Evolutionary conservation across 23 tunicate genomes (phyloP).

Genomic region (Trididemnum nubilum): DNA sequence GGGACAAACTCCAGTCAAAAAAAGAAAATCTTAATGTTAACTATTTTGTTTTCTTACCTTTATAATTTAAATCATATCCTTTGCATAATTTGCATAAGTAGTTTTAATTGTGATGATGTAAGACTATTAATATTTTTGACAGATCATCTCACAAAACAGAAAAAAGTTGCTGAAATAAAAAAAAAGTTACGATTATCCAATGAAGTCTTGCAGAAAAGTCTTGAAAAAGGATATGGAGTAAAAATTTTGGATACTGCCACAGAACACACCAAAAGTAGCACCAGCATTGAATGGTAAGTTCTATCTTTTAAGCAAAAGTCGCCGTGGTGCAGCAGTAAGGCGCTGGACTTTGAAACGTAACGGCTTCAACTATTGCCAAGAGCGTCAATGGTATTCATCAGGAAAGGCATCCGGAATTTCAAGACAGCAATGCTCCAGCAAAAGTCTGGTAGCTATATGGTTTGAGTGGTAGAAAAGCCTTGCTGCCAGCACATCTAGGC

Average conservation of each 20-base stretch:
- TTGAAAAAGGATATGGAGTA: not conserved
- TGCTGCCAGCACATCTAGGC: not conserved
- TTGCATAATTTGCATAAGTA: not conserved
- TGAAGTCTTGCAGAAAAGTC: no score
- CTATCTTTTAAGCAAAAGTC: not conserved
- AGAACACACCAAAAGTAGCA: slow-evolving; percentile 1
- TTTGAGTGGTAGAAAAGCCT: not conserved
- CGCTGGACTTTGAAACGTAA: not conserved
- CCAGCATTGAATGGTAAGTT: not conserved
- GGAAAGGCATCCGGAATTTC: not conserved
- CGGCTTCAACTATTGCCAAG: not conserved
- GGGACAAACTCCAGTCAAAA: slow-evolving; percentile 1
- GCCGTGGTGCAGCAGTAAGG: not conserved
- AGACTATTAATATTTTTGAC: not conserved
- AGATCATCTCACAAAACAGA: not conserved
- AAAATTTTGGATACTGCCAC: not conserved
- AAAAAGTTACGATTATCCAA: not conserved
- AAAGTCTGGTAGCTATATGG: not conserved
- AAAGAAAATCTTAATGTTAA: not conserved
- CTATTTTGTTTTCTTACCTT: not conserved
- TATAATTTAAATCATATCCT: not conserved
- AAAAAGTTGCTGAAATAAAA: not conserved
- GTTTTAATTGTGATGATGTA: not conserved
- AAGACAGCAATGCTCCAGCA: not conserved
- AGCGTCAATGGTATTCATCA: not conserved